These are phyloP conservation scores for Unio delphinus DNA, from an alignment of 2,888 invertebrate species.

Conservation along the genomic window DNA sequence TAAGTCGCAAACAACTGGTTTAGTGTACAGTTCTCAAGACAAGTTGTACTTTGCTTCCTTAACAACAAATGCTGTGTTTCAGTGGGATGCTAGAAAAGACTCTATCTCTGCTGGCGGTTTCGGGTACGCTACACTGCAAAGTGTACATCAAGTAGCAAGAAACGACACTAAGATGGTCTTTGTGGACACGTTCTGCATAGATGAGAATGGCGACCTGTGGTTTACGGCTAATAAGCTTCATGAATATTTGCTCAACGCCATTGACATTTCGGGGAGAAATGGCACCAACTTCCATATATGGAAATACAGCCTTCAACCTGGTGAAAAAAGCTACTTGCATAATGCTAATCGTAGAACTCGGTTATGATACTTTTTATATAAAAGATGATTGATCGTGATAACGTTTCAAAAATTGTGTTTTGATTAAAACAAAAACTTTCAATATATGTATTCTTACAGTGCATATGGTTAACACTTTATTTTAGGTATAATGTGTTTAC, in stretches of 20 bases:
- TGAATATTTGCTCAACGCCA: constrained; percentile 8
- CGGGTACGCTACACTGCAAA: too few species aligned
- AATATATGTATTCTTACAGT: too few species aligned
- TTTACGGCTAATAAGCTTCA: constrained; percentile 38
- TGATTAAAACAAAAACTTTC: too few species aligned
- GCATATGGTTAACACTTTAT: too few species aligned
- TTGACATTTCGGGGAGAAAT: constrained; percentile 1
- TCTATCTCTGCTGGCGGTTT: too few species aligned
- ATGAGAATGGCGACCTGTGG: constrained; percentile 40
- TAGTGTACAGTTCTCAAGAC: constrained; percentile 21
- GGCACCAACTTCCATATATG: constrained; percentile 12
- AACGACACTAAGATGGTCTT: constrained; percentile 17
- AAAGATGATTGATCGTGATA: too few species aligned
- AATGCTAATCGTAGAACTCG: constrained; percentile 3
- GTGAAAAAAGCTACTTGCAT: constrained; percentile 9
- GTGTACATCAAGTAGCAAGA: background rate
- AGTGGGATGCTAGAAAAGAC: constrained; percentile 11
- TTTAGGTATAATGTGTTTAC: too few species aligned
- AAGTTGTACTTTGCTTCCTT: constrained; percentile 24
- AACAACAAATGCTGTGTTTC: constrained; percentile 8
- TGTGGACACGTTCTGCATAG: constrained; percentile 30
- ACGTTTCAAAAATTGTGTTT: too few species aligned
- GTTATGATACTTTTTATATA: too few species aligned
- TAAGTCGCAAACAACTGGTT: constrained; percentile 26
- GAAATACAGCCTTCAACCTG: constrained; percentile 6